Percentiles rank a stretch among this genome's conserved stretches.
phyloP scores from a whole-genome alignment of 2,888 invertebrate genomes.

The Reticulitermes lucifugus region DNA sequence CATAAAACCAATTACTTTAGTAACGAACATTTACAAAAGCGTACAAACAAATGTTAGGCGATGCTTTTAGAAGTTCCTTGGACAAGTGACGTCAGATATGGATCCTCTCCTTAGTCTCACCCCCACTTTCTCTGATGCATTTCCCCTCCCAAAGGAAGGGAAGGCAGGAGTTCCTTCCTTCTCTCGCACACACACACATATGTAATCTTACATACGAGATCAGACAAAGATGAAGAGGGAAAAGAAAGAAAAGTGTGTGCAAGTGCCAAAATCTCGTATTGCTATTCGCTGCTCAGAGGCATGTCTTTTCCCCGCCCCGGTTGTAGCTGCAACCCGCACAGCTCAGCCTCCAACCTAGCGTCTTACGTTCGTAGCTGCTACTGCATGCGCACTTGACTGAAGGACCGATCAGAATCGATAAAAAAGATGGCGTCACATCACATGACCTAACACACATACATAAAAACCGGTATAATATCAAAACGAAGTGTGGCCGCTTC shows the following conservation, averaged over 20 bases:
- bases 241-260: neutral
- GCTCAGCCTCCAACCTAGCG: constrained; percentile 20
- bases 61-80: neutral
- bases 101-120: neutral
- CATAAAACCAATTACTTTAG: neutral
- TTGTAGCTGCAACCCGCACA: constrained; percentile 25
- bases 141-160: neutral
- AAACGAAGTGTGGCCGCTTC: neutral
- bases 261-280: constrained; percentile 25
- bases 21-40: neutral
- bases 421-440: constrained; percentile 31
- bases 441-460: constrained; percentile 21
- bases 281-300: constrained; percentile 19
- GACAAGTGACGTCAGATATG: neutral
- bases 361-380: neutral
- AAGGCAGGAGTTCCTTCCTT: neutral
- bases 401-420: constrained; percentile 18
- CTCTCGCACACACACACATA: constrained; percentile 12
- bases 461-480: neutral
- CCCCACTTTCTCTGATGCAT: neutral
- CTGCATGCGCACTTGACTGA: constrained; percentile 23
- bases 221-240: constrained; percentile 1
- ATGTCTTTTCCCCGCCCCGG: constrained; percentile 24
- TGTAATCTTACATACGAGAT: constrained; percentile 32
- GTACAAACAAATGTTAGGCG: neutral